These are phyloP conservation scores for Catharus fuscescens DNA, from an alignment of 2,113 vertebrate species.

Conservation along the genomic window DNA sequence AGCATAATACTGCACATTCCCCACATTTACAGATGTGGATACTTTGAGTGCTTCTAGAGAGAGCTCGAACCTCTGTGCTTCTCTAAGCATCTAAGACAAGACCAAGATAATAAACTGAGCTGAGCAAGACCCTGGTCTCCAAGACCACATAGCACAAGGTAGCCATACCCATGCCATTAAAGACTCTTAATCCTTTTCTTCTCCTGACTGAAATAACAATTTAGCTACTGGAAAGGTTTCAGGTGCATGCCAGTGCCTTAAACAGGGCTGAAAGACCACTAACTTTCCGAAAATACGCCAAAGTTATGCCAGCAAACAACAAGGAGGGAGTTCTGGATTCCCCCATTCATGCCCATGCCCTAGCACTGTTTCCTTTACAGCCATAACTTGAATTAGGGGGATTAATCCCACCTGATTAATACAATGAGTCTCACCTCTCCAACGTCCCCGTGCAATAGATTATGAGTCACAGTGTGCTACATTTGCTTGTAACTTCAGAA, in stretches of 20 bases:
- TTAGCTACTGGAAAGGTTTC: background rate
- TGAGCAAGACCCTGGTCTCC: background rate
- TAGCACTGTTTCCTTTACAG: background rate
- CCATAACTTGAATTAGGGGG: background rate
- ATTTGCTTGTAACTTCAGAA: background rate
- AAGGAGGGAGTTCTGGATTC: background rate
- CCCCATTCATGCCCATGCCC: accelerated
- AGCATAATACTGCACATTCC: background rate
- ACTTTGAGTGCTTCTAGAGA: background rate
- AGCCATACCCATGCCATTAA: background rate
- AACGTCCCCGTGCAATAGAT: background rate
- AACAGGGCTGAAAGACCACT: background rate
- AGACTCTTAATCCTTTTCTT: background rate
- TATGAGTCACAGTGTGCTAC: background rate
- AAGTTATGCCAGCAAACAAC: background rate
- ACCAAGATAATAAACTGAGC: background rate
- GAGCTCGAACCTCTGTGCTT: background rate
- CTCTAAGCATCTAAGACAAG: background rate
- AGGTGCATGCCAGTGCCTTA: background rate
- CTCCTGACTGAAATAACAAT: background rate
- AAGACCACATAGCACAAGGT: background rate
- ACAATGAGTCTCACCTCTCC: background rate
- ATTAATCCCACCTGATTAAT: background rate
- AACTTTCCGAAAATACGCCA: background rate
- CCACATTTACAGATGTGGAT: background rate